Conservation (phyloP, 2,797 vertebrate species). For the Sebastiscus tertius region DNA sequence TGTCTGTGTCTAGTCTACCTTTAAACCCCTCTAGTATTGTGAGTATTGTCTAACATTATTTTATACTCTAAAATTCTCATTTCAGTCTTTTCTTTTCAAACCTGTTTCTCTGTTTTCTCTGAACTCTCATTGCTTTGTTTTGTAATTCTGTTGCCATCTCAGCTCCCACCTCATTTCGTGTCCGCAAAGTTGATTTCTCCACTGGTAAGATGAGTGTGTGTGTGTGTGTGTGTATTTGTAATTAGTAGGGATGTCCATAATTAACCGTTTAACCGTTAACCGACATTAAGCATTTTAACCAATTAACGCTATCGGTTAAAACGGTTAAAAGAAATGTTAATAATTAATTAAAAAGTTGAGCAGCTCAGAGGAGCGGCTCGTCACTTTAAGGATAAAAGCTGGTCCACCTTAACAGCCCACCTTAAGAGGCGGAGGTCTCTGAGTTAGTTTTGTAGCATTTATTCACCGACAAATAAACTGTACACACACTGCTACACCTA, state of each 20-base stretch:
- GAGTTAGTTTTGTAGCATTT: no score
- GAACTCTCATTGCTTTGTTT: conserved; percentile 16
- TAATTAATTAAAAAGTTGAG: no score
- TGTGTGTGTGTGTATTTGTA: conserved; percentile 25
- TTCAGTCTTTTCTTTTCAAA: background rate
- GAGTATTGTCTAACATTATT: background rate
- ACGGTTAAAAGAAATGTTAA: no score
- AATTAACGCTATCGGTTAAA: no score
- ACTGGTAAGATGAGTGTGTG: conserved; percentile 73
- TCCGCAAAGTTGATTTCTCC: conserved; percentile 77
- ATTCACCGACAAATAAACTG: no score
- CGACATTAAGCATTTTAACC: no score
- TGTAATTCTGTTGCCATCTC: conserved; percentile 50
- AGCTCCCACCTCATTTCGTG: conserved; percentile 78
- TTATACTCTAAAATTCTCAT: background rate
- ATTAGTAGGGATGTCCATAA: background rate
- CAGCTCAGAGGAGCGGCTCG: no score
- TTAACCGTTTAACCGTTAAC: no score
- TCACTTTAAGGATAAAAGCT: no score
- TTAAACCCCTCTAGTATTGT: background rate
- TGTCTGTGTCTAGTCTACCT: background rate
- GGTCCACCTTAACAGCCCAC: no score
- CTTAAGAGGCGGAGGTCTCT: no score
- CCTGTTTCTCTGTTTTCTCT: conserved; percentile 8
- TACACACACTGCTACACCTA: no score